Base-by-base conservation (phyloP, 2,797 vertebrate genomes). In the Lateolabrax maculatus region DNA sequence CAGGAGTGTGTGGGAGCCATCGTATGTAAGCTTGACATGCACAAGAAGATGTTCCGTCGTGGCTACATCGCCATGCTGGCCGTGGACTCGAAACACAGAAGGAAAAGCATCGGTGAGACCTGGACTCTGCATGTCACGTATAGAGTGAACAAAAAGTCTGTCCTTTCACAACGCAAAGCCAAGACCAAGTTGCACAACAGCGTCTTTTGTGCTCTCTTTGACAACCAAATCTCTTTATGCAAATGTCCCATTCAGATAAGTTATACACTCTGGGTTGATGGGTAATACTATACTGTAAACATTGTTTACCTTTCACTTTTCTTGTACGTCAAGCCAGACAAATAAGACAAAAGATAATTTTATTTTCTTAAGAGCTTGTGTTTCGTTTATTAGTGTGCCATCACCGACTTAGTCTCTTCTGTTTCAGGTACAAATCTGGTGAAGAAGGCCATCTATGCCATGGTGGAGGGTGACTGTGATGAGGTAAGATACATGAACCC, bases 401-500 rank as follows among this genome's bases (percentile, higher is more conserved):
- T 43, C 10, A 34, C 56, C 81, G 55, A 82, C 48, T 48, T 63
- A 0, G 11, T 12, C 10, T 78, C 78, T 89, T 69, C 85, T 95
- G 0, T 96, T 96, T 86, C 95, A 99, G 98, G 98, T 96, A 99
- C 98, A 95, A 99, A 99, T 95, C 96, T 99, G 95, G 98, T 99
- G 94, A 99, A 99, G 96, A 99, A 99, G 97, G 98, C 98, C 95
- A 99, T 99, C 93, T 99, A 99, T 94, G 98, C 98, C 94, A 99
- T 99, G 98, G 98, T 99, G 93, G 98, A 99, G 94, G 98, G 98
- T 63, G 98, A 99, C 93, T 99, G 98, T 94, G 98, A 99, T 83
- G 98, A 99, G 97, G 98, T 99, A 96, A 96, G 95, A 63, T 9
- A 0, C 51, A 5, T 1, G 9, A 19, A 51, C 39, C 11, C 16